Base-by-base conservation (phyloP, 2,888 invertebrate species). In the Cantharis rufa region DNA sequence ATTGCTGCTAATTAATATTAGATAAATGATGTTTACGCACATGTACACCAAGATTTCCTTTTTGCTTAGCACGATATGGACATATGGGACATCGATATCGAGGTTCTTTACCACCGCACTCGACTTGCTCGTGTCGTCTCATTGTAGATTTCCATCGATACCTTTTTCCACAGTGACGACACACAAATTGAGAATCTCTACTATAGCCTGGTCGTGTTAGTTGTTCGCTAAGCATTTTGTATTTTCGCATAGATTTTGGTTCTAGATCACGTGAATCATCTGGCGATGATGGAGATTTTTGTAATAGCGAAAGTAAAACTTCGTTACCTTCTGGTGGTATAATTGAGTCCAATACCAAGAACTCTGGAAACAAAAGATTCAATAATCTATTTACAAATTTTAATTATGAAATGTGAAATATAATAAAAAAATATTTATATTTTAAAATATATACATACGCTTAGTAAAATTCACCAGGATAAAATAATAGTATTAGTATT, bases 61-160 rank as follows among this genome's bases (percentile, higher is more conserved):
- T 91, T 86, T 95, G 95, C 85, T 95, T 94, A 79, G 95, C 95
- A 84, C 94, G 92, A 87, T 95, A 95, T 80, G 93, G 92, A 87
- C 95, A 95, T 86, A 93, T 92, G n/a, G 94, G 94, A 84, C 95
- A 95, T 80, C 94, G 93, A 88, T 94, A 95, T 80, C 93, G 91
- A 0, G 95, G 95, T 80, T 94, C 93, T 86, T 95, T 95, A 79
- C 94, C 95, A 62, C 95, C 87, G 88, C 95, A 95, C 88, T 95
- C 95, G 78, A 95, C 94, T 89, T 92, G 94, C 88, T 94, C 95
- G 88, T 95, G 94, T 80, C 94, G 93, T 88, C 94, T 95, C 90
- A 95, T 90, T 76, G 95, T 95, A 70, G 95, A 95, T 89, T 94
- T 95, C 95, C 95, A 95, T 84, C 95, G 92, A 88, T 96, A 96